These are phyloP conservation scores for Piscicola geometra DNA, from an alignment of 2,888 invertebrate species.

Conservation along the genomic window DNA sequence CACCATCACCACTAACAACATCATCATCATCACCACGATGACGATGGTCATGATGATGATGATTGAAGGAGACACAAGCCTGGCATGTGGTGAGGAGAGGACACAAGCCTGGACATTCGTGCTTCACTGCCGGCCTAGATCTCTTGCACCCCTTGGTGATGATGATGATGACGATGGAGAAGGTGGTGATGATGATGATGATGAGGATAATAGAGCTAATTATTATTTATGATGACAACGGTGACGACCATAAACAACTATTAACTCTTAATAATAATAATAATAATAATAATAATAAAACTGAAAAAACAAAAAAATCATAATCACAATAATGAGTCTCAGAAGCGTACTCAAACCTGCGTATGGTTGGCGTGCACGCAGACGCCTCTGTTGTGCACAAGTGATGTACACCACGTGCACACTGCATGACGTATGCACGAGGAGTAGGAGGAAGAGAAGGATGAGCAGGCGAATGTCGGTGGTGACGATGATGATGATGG, in stretches of 20 bases:
- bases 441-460: neutral
- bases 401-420: neutral
- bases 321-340: too few relatives aligned
- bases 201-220: too few relatives aligned
- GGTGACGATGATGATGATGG: too few relatives aligned
- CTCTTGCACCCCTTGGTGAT: neutral
- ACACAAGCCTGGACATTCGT: constrained; percentile 64
- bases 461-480: neutral
- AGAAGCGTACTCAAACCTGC: neutral
- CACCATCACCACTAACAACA: neutral
- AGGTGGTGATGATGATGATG: too few relatives aligned
- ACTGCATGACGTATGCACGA: neutral
- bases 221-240: too few relatives aligned
- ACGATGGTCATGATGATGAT: constrained; percentile 44
- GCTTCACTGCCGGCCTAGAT: neutral
- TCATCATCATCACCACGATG: constrained; percentile 42
- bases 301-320: too few relatives aligned
- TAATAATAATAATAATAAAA: too few relatives aligned
- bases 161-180: neutral
- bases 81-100: constrained; percentile 82
- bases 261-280: too few relatives aligned
- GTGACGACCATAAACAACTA: too few relatives aligned
- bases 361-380: neutral
- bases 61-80: constrained; percentile 69
- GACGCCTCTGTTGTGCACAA: neutral